A percentile compares a stretch with the other conserved stretches of the same genome.
Evolutionary conservation across 2,113 vertebrate genomes (phyloP).

Genomic region (Geothlypis trichas): DNA sequence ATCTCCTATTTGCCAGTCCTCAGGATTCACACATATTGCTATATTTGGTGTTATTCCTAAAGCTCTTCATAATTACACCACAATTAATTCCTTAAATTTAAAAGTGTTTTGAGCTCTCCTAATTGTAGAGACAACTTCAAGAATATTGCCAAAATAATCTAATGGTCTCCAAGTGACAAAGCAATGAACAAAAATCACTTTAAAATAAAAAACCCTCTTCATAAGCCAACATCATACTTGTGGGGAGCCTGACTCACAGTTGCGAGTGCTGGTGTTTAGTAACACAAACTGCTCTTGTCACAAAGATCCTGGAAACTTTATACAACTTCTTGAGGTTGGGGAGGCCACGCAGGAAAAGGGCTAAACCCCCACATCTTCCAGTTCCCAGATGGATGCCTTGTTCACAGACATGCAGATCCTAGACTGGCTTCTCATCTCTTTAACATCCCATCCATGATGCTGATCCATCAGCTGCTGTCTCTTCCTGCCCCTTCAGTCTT

Average conservation of each 20-base stretch:
- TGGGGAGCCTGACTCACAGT: not conserved
- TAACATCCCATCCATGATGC: not conserved
- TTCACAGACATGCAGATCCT: not conserved
- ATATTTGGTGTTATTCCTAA: conserved; percentile 50
- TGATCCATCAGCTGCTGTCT: not conserved
- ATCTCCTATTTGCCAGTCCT: conserved; percentile 16
- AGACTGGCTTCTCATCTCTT: not conserved
- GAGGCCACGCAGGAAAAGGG: not conserved
- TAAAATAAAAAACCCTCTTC: not conserved
- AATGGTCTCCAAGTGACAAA: conserved; percentile 20
- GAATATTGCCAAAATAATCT: conserved; percentile 32
- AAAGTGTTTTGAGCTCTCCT: conserved; percentile 17
- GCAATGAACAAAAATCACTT: not conserved
- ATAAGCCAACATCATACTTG: not conserved
- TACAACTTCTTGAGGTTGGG: not conserved
- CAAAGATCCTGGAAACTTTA: not conserved
- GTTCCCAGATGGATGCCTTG: not conserved
- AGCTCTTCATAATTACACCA: conserved; percentile 27
- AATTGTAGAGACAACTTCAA: conserved; percentile 8
- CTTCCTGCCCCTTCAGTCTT: not conserved
- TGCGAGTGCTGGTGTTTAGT: not conserved
- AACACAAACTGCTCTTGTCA: not conserved
- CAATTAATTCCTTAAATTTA: conserved; percentile 43
- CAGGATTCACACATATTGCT: conserved; percentile 23
- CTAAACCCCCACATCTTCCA: not conserved